Base-by-base conservation (phyloP, 2,888 invertebrate species). In the Scelioninae gen. 2 region DNA sequence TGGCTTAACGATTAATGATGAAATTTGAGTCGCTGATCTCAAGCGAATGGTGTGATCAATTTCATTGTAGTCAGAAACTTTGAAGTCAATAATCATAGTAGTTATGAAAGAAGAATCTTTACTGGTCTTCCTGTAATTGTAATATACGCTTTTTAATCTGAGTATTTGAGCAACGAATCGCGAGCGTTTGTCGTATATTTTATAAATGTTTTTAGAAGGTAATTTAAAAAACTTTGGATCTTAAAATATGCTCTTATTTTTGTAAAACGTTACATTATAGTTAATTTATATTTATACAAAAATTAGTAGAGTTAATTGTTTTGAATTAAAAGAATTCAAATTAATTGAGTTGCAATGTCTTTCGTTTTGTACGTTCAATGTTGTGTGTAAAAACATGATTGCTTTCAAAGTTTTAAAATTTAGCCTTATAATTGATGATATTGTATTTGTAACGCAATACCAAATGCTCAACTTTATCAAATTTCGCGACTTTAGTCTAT, bases 101-200 rank as follows among this genome's bases (percentile, higher is more conserved):
- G 28, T 55, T 46, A 64, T 43, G 15, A 63, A 53, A 28, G 33
- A 48, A 28, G 35, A 16, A 35, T 31, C 13, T 55, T 37, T 39
- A 45, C 50, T 45, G 52, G 61, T 73, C 72, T 73, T 73, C 72
- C 72, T 61, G 61, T 43, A 73, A 57, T 55, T 73, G 35, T 61
- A 46, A 57, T 19, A 67, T 65, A 50, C 52, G 61, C 63, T 67
- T 69, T 48, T 61, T 33, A 61, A 61, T 28, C 50, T 52, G 52
- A 64, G 58, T 73, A 45, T 68, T 63, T 41, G 58, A 67, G 61
- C 63, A 73, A 73, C 73, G 73, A 73, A 69, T 53, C 60, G 31
- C 37, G n/a, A n/a, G n/a, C n/a, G n/a, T n/a, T n/a, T n/a, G n/a
- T n/a, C n/a, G n/a, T n/a, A n/a, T n/a, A n/a, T n/a, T n/a, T n/a